These are phyloP conservation scores for Danio jaintianensis DNA, from an alignment of 2,797 vertebrate genomes.

Conservation along the genomic window DNA sequence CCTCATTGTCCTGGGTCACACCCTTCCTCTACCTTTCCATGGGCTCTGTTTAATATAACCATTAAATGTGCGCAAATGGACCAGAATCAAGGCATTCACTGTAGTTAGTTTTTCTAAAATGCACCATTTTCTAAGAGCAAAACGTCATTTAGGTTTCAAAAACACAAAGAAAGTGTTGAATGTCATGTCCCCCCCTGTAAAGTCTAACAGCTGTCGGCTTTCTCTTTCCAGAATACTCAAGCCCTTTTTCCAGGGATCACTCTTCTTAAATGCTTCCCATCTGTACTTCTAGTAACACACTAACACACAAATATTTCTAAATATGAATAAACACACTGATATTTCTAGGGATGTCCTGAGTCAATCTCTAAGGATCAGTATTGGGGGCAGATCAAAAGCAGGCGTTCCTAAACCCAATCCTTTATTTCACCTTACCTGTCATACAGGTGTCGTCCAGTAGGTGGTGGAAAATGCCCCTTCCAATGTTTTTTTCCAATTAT, in stretches of 20 bases:
- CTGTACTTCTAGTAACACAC: conserved; percentile 20
- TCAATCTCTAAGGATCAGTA: too few species aligned
- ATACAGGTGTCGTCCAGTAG: too few species aligned
- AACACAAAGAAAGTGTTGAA: conserved; percentile 10
- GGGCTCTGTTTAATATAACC: not conserved
- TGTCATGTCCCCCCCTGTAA: too few species aligned
- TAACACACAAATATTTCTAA: not conserved
- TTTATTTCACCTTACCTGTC: too few species aligned
- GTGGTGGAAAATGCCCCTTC: too few species aligned
- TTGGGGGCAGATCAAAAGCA: too few species aligned
- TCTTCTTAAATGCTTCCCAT: conserved; percentile 15
- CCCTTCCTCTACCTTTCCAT: conserved; percentile 3
- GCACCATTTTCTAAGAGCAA: not conserved
- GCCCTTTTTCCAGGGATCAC: not conserved
- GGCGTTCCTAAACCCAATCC: too few species aligned
- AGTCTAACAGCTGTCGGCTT: not conserved
- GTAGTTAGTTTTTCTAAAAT: not conserved
- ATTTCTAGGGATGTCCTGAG: too few species aligned
- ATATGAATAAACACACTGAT: not conserved
- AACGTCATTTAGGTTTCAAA: not conserved
- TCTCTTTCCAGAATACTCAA: conserved; percentile 5
- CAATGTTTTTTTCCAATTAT: too few species aligned
- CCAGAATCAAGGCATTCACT: not conserved
- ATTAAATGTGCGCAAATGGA: not conserved
- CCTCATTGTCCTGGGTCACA: not conserved